Conservation (phyloP, 2,888 invertebrate species). For the Drosophila antonietae region DNA sequence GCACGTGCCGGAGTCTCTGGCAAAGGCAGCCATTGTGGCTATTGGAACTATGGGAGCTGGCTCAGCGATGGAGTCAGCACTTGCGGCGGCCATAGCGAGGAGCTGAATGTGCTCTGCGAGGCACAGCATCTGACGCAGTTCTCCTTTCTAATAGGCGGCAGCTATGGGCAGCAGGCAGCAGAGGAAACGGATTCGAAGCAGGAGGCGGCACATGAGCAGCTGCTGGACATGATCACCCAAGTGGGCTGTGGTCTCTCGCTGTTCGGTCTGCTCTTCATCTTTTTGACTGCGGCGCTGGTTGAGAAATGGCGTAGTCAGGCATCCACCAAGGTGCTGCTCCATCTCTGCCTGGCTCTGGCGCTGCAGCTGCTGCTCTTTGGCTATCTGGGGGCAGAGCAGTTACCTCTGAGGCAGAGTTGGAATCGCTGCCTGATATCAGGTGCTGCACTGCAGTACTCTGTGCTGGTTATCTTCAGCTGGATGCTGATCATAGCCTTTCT, state of each 20-base stretch:
- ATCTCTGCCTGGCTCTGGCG: constrained; percentile 87
- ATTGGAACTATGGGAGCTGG: constrained; percentile 88
- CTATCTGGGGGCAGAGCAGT: constrained; percentile 57
- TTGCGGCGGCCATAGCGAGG: constrained; percentile 38
- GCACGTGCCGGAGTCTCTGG: constrained; percentile 18
- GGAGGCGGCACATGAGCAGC: constrained; percentile 81
- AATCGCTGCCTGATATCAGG: constrained; percentile 87
- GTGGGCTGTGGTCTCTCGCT: constrained; percentile 87
- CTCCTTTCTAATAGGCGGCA: constrained; percentile 85
- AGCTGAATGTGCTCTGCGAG: constrained; percentile 84
- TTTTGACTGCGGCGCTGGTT: constrained; percentile 87
- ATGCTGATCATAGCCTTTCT: constrained; percentile 89
- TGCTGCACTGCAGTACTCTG: constrained; percentile 88
- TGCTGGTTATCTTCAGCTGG: constrained; percentile 89
- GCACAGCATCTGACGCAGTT: constrained; percentile 88
- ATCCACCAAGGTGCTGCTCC: constrained; percentile 88
- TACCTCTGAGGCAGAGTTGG: constrained; percentile 42
- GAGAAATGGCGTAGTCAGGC: constrained; percentile 87
- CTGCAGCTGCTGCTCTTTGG: constrained; percentile 86
- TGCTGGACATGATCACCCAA: constrained; percentile 87
- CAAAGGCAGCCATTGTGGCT: constrained; percentile 85
- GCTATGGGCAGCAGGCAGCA: constrained; percentile 59
- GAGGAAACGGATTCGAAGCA: constrained; percentile 26
- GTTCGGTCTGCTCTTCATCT: constrained; percentile 87
- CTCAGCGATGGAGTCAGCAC: constrained; percentile 85